phyloP scores from a whole-genome alignment of 1,140 invertebrate genomes.

The Euura saliciscinereae region DNA sequence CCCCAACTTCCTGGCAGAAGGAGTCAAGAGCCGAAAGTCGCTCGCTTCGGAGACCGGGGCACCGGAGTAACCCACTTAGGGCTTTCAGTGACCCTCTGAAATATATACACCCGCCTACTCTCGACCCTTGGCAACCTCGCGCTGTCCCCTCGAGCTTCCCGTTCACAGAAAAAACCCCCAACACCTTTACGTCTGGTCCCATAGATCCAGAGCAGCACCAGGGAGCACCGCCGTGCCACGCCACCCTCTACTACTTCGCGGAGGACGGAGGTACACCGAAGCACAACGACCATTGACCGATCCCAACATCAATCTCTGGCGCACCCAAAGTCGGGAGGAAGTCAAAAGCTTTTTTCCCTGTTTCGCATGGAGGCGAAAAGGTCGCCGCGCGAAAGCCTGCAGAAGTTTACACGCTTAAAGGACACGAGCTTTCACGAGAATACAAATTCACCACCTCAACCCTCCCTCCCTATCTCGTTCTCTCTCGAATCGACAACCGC shows the following conservation, averaged over 20 bases:
- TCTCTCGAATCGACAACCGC: too few species aligned
- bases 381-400: neutral
- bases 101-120: conserved; percentile 5
- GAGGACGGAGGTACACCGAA: conserved; percentile 1
- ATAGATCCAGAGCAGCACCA: neutral
- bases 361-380: neutral
- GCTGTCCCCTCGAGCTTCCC: neutral
- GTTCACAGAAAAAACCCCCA: neutral
- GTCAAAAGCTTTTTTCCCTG: conserved; percentile 6
- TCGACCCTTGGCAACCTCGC: neutral
- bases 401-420: conserved; percentile 1
- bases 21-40: neutral
- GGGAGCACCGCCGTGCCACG: neutral
- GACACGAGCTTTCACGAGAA: conserved; percentile 1
- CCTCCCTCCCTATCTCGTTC: neutral
- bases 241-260: neutral
- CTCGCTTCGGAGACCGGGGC: neutral
- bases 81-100: conserved; percentile 6
- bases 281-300: conserved; percentile 6
- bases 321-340: neutral
- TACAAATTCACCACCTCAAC: neutral
- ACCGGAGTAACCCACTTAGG: neutral
- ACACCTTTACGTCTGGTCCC: conserved; percentile 1
- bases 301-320: conserved; percentile 6
- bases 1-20: neutral